Percentiles rank a stretch among this genome's conserved stretches.
phyloP scores from a whole-genome alignment of 2,113 vertebrate genomes.

The Formicarius rufipectus region DNA sequence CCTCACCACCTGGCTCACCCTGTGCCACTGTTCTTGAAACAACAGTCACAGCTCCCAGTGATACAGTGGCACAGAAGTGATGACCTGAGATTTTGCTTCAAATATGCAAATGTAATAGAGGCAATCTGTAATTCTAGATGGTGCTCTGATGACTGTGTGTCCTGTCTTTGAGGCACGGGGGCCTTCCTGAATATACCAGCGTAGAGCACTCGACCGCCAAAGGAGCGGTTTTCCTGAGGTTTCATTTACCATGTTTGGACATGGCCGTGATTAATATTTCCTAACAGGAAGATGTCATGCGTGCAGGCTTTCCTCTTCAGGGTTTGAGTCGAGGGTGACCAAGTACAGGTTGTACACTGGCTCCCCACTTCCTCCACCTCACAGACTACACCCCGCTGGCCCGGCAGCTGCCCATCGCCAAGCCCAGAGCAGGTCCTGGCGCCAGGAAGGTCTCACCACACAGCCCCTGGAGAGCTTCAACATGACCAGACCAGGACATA shows the following conservation, averaged over 20 bases:
- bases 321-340: conserved; percentile 18
- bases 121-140: not conserved
- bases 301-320: conserved; percentile 48
- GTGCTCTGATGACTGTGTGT: not conserved
- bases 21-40: fast-evolving
- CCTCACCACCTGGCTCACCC: not conserved
- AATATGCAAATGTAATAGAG: not conserved
- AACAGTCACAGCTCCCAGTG: fast-evolving
- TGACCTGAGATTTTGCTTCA: not conserved
- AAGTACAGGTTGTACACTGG: conserved; percentile 38
- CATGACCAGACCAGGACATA: fast-evolving
- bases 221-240: conserved; percentile 37
- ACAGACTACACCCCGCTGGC: not conserved
- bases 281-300: conserved; percentile 58
- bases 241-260: conserved; percentile 61
- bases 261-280: conserved; percentile 53
- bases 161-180: not conserved
- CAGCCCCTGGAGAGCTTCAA: not conserved
- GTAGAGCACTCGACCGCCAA: not conserved
- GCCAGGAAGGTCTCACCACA: not conserved
- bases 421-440: not conserved
- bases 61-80: not conserved
- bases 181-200: conserved; percentile 10
- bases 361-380: conserved; percentile 16
- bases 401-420: fast-evolving